Percentiles rank a stretch among this genome's conserved stretches.
phyloP scores from a whole-genome alignment of 2,888 invertebrate species.

The Philereme transversata region DNA sequence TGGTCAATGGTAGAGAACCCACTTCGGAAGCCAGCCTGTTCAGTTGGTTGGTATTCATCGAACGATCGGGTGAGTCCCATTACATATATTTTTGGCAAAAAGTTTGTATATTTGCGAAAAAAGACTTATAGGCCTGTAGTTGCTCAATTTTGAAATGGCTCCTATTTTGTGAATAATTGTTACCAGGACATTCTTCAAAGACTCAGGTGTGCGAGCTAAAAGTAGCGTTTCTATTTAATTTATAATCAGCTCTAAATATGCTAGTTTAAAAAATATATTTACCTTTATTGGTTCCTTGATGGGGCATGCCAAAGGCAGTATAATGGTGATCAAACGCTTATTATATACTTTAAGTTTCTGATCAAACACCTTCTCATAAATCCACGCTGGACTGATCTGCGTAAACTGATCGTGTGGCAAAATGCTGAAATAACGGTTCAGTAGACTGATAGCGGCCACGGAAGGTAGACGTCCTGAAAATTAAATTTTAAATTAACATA shows the following conservation, averaged over 20 bases:
- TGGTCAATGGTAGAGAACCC: too few relatives aligned
- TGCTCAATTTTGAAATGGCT: too few relatives aligned
- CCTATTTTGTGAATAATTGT: too few relatives aligned
- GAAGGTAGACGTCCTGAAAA: constrained; percentile 75
- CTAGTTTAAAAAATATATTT: constrained; percentile 30
- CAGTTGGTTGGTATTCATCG: too few relatives aligned
- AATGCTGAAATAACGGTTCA: constrained; percentile 91
- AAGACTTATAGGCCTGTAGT: too few relatives aligned
- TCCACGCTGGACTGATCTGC: constrained; percentile 70
- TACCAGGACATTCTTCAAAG: too few relatives aligned
- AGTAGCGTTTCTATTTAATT: too few relatives aligned
- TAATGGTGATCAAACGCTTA: constrained; percentile 77
- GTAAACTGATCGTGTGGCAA: constrained; percentile 93
- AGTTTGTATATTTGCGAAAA: too few relatives aligned
- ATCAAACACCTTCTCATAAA: constrained; percentile 44
- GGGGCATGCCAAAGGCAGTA: constrained; percentile 91
- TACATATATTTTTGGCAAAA: too few relatives aligned
- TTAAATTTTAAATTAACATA: background rate
- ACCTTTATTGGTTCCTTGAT: constrained; percentile 88
- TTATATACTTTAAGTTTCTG: background rate
- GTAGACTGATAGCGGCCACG: constrained; percentile 86
- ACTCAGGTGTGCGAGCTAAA: too few relatives aligned
- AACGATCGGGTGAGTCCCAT: too few relatives aligned
- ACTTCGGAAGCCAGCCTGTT: too few relatives aligned
- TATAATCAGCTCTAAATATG: background rate